A percentile compares a stretch with the other conserved stretches of the same genome.
Conservation (phyloP, 1,140 invertebrate species). For the Rhagoletis pomonella region DNA sequence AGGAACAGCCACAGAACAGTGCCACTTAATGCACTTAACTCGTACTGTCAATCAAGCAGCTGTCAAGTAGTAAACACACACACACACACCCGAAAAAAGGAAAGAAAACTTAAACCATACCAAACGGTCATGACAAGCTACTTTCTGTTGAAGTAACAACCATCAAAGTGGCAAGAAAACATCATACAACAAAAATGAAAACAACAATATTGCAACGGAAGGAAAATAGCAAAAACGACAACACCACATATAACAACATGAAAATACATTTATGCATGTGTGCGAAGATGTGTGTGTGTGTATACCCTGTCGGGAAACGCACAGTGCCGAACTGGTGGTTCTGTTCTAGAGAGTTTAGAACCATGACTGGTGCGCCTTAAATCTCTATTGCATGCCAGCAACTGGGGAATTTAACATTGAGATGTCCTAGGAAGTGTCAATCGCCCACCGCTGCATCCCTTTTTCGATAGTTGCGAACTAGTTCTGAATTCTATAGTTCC, state of each 20-base stretch:
- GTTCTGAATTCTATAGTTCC: too few relatives aligned
- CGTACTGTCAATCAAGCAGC: slow-evolving; percentile 48
- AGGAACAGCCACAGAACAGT: neutral
- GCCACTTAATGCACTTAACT: slow-evolving; percentile 52
- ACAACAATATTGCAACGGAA: neutral
- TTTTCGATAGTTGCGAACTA: too few relatives aligned
- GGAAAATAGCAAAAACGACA: slow-evolving; percentile 29
- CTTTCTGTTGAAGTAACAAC: slow-evolving; percentile 16
- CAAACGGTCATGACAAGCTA: slow-evolving; percentile 40
- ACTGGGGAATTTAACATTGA: too few relatives aligned
- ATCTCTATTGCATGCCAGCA: too few relatives aligned
- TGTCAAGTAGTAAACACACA: slow-evolving; percentile 48
- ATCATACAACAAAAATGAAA: neutral
- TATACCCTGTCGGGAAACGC: too few relatives aligned
- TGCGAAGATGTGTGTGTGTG: too few relatives aligned
- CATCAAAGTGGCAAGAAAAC: slow-evolving; percentile 39
- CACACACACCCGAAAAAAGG: neutral
- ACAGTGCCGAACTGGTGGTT: too few relatives aligned
- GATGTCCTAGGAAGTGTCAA: too few relatives aligned
- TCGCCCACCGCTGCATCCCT: too few relatives aligned
- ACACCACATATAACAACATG: neutral
- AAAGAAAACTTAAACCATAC: slow-evolving; percentile 14
- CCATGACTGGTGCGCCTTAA: too few relatives aligned
- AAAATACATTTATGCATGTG: neutral
- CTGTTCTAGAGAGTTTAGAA: too few relatives aligned